Evolutionary conservation across 2,888 invertebrate species (phyloP).

Genomic region (Lasioglossum lativentre): DNA sequence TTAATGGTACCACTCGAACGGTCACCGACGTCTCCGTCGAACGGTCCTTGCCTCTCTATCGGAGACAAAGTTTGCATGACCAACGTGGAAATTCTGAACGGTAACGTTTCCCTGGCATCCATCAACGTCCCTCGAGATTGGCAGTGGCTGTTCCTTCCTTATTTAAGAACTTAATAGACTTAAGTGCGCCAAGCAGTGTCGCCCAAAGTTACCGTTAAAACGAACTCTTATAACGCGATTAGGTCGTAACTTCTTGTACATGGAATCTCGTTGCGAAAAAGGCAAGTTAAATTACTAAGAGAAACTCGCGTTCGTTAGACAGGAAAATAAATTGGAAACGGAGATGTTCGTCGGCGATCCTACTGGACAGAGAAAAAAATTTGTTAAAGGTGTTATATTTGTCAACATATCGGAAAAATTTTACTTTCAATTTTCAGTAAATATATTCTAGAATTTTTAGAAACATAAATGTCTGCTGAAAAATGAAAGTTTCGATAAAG

Average conservation of each 20-base stretch:
- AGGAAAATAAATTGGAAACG: neutral
- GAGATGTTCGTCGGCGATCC: neutral
- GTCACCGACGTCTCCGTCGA: conserved; percentile 24
- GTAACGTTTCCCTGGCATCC: neutral
- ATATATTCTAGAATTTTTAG: too few relatives aligned
- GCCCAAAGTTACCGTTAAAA: conserved; percentile 6
- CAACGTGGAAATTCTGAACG: neutral
- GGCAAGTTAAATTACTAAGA: conserved; percentile 7
- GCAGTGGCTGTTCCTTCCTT: neutral
- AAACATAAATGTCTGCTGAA: too few relatives aligned
- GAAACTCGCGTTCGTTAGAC: neutral
- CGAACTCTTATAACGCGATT: conserved; percentile 26
- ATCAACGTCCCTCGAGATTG: neutral
- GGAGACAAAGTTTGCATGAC: neutral
- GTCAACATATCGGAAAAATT: neutral
- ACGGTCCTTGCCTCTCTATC: neutral
- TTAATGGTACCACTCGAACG: conserved; percentile 39
- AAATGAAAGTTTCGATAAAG: neutral
- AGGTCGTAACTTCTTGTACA: conserved; percentile 12
- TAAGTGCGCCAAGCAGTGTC: conserved; percentile 19
- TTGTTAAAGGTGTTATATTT: neutral
- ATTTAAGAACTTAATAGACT: conserved; percentile 9
- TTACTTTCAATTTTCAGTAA: neutral
- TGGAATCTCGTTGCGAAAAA: conserved; percentile 3
- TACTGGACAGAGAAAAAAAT: neutral